Percentiles rank a stretch among this genome's conserved stretches.
Evolutionary conservation across 1,140 invertebrate species (phyloP).

Genomic region (Scaptomyza hsui): DNA sequence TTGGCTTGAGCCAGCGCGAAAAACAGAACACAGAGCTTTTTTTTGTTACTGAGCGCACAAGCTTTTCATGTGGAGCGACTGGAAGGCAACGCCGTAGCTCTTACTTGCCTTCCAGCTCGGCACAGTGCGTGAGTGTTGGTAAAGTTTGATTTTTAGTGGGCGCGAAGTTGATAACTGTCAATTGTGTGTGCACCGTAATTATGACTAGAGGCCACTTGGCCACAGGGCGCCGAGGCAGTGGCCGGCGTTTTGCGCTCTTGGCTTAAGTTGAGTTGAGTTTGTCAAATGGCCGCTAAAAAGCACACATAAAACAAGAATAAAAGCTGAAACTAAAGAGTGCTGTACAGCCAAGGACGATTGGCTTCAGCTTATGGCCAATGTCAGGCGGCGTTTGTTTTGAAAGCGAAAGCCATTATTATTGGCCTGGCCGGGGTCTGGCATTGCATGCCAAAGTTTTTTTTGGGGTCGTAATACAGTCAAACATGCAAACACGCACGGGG

Average conservation of each 20-base stretch:
- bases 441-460: conserved; percentile 72
- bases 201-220: conserved; percentile 43
- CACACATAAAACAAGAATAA: conserved; percentile 40
- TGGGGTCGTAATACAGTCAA: conserved; percentile 72
- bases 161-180: conserved; percentile 56
- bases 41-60: conserved; percentile 22
- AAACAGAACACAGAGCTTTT: conserved; percentile 13
- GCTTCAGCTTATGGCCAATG: conserved; percentile 48
- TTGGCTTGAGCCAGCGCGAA: conserved; percentile 39
- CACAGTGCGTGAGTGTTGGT: conserved; percentile 43
- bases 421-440: conserved; percentile 42
- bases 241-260: neutral
- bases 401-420: conserved; percentile 78
- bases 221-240: conserved; percentile 4
- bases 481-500: conserved; percentile 75
- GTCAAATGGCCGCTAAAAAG: conserved; percentile 72
- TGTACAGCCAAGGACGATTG: conserved; percentile 69
- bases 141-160: conserved; percentile 56
- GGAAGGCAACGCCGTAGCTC: conserved; percentile 21
- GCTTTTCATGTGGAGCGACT: conserved; percentile 33
- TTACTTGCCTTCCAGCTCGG: conserved; percentile 20
- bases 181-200: conserved; percentile 45
- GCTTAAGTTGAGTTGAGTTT: conserved; percentile 48
- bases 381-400: conserved; percentile 70
- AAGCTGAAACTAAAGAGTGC: conserved; percentile 5